Percentiles rank a stretch among this genome's conserved stretches.
phyloP scores from a whole-genome alignment of 2,113 vertebrate species.

The Castor canadensis region DNA sequence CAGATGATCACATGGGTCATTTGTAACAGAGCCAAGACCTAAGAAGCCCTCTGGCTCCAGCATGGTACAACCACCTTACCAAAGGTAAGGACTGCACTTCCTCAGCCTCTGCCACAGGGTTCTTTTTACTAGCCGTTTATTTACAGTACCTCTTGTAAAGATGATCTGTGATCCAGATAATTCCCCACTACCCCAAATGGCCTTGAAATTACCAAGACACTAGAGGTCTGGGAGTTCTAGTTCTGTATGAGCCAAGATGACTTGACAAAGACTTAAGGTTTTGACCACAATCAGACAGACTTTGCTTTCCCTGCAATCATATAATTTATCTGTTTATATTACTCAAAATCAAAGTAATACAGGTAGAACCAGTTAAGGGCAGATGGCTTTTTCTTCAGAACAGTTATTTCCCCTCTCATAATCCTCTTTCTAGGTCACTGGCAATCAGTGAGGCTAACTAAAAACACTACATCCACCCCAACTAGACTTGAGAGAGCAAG shows the following conservation, averaged over 20 bases:
- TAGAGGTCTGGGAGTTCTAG: background rate
- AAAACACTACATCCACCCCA: background rate
- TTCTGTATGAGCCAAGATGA: background rate
- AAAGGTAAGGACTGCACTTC: background rate
- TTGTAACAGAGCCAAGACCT: background rate
- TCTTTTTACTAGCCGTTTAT: background rate
- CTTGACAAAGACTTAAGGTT: background rate
- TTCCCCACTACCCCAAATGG: background rate
- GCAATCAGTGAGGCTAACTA: background rate
- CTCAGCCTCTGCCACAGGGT: background rate
- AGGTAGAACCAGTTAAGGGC: slow-evolving; percentile 64
- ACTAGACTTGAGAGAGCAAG: background rate
- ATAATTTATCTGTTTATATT: slow-evolving; percentile 59
- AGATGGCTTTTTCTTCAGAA: slow-evolving; percentile 4
- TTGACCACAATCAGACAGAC: slow-evolving; percentile 12
- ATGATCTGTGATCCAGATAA: background rate
- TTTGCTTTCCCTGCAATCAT: slow-evolving; percentile 34
- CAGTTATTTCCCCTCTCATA: slow-evolving; percentile 34
- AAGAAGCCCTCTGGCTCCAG: background rate
- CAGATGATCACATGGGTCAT: background rate
- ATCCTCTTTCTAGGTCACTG: slow-evolving; percentile 62
- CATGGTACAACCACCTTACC: background rate
- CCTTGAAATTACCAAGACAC: background rate
- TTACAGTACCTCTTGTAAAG: background rate
- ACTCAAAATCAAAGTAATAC: slow-evolving; percentile 51